phyloP scores from a whole-genome alignment of 2,113 vertebrate genomes.

The Malurus cyaneus region DNA sequence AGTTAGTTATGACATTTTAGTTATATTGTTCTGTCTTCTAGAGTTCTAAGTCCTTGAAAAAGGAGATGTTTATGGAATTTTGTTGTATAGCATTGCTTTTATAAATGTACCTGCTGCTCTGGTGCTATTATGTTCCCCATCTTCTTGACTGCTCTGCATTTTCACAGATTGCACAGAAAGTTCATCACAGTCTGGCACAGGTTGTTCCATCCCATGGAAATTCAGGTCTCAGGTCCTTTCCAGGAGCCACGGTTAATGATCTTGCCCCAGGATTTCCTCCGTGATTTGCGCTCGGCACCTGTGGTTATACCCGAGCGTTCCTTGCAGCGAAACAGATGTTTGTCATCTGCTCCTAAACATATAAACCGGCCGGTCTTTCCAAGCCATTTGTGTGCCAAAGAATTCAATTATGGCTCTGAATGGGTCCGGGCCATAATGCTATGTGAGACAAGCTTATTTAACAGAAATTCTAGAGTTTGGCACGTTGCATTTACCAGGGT shows the following conservation, averaged over 20 bases:
- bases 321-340: conserved; percentile 21
- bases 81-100: neutral
- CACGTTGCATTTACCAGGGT: neutral
- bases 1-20: neutral
- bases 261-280: neutral
- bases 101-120: neutral
- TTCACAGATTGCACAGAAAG: neutral
- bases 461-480: conserved; percentile 29
- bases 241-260: neutral
- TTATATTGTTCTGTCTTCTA: neutral
- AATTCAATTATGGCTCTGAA: neutral
- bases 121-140: neutral
- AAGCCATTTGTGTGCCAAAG: neutral
- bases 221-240: rapidly evolving
- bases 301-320: neutral
- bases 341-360: conserved; percentile 5
- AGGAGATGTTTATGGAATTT: neutral
- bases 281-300: neutral
- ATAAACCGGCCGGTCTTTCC: neutral
- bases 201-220: neutral
- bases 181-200: neutral
- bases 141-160: neutral
- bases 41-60: neutral
- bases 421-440: neutral
- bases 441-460: neutral